These are phyloP conservation scores for Eupithecia insigniata DNA, from an alignment of 2,888 invertebrate genomes.

Conservation along the genomic window DNA sequence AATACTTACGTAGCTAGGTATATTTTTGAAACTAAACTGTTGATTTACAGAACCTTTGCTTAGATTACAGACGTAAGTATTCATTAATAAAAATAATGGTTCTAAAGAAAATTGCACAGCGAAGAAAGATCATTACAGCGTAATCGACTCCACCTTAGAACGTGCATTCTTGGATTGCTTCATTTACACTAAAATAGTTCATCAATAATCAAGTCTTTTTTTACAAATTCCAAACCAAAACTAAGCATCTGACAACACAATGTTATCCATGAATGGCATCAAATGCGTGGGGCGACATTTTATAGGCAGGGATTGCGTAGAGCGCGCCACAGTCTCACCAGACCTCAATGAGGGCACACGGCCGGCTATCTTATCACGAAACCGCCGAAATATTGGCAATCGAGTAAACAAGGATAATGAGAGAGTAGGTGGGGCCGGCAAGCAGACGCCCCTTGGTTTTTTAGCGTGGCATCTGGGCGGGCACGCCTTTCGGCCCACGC, in stretches of 20 bases:
- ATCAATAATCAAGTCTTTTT: constrained; percentile 13
- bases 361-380: constrained; percentile 64
- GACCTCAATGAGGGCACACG: constrained; percentile 77
- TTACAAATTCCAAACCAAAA: constrained; percentile 49
- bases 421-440: constrained; percentile 78
- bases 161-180: neutral
- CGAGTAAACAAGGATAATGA: constrained; percentile 81
- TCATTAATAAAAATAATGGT: neutral
- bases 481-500: constrained; percentile 78
- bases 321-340: constrained; percentile 78
- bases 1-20: neutral
- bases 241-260: constrained; percentile 58
- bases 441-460: constrained; percentile 80
- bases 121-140: neutral
- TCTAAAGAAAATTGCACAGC: neutral
- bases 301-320: constrained; percentile 77
- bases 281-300: constrained; percentile 79
- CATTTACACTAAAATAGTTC: neutral
- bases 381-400: constrained; percentile 77
- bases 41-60: too few relatives aligned
- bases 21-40: neutral
- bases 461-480: constrained; percentile 77
- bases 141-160: neutral
- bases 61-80: neutral
- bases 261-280: constrained; percentile 70